phyloP scores from a whole-genome alignment of 2,888 invertebrate species.

The Apodemia duryi region DNA sequence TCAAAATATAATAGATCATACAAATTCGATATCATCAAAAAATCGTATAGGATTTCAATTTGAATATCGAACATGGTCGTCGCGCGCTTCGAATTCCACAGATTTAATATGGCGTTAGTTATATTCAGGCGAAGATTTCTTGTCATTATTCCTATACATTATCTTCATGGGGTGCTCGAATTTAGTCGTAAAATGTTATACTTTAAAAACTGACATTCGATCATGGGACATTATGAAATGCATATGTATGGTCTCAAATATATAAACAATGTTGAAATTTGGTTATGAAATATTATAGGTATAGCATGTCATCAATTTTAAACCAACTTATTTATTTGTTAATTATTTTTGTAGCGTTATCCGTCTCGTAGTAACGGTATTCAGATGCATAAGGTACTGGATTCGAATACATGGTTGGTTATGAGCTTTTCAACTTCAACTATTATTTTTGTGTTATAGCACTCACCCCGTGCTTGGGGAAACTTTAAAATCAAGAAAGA shows the following conservation, averaged over 20 bases:
- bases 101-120: conserved; percentile 55
- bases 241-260: background rate
- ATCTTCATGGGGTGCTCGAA: conserved; percentile 59
- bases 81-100: conserved; percentile 56
- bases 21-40: conserved; percentile 32
- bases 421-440: no score
- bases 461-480: no score
- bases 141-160: conserved; percentile 65
- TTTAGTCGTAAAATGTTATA: conserved; percentile 42
- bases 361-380: background rate
- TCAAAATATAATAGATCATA: conserved; percentile 30
- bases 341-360: background rate
- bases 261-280: conserved; percentile 12
- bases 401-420: background rate
- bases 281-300: conserved; percentile 19
- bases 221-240: conserved; percentile 10
- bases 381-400: background rate
- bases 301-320: conserved; percentile 22
- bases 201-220: conserved; percentile 15
- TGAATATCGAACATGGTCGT: conserved; percentile 45
- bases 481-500: no score
- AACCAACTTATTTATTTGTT: background rate
- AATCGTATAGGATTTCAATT: conserved; percentile 41
- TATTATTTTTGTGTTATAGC: no score
- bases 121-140: conserved; percentile 52